phyloP scores from a whole-genome alignment of 30 jellyfish, hydroid and myxozoan genomes.

The Pseudorhiza aurosa region DNA sequence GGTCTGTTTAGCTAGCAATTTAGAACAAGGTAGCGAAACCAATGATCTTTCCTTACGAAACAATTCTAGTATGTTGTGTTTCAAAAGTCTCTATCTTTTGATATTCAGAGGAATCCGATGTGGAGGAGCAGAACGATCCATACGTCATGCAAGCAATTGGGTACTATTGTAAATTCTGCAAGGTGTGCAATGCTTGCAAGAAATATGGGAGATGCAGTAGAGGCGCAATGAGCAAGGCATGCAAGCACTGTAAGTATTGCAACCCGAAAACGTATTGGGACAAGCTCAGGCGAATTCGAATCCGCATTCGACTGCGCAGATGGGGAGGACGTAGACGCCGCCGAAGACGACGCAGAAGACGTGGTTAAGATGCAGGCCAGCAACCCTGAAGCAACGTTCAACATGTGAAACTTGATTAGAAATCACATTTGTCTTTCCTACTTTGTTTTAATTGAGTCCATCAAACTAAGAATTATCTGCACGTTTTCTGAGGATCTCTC shows the following conservation, averaged over 20 bases:
- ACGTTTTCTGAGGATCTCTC: too few species aligned
- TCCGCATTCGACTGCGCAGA: constrained; percentile 28
- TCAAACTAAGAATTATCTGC: too few species aligned
- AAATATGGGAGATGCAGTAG: constrained; percentile 18
- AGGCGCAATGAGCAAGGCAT: constrained; percentile 20
- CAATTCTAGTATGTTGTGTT: background rate
- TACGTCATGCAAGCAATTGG: constrained; percentile 6
- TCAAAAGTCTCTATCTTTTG: background rate
- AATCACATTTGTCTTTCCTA: too few species aligned
- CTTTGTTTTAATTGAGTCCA: too few species aligned
- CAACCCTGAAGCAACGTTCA: too few species aligned
- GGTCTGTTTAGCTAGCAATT: too few species aligned
- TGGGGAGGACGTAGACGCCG: constrained; percentile 9
- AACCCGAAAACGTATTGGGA: constrained; percentile 39
- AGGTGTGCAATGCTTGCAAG: constrained; percentile 22
- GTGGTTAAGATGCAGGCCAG: constrained; percentile 3
- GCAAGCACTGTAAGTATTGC: constrained; percentile 33
- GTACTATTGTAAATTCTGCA: constrained; percentile 43
- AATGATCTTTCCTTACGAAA: too few species aligned
- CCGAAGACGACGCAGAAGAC: constrained; percentile 21
- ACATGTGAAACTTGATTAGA: too few species aligned
- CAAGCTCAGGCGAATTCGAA: constrained; percentile 21
- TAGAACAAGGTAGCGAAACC: too few species aligned
- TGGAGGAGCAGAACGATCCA: constrained; percentile 30
- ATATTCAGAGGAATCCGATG: constrained; percentile 20